Base-by-base conservation (phyloP, 2,888 invertebrate genomes). In the Dicranocentrus wangi region DNA sequence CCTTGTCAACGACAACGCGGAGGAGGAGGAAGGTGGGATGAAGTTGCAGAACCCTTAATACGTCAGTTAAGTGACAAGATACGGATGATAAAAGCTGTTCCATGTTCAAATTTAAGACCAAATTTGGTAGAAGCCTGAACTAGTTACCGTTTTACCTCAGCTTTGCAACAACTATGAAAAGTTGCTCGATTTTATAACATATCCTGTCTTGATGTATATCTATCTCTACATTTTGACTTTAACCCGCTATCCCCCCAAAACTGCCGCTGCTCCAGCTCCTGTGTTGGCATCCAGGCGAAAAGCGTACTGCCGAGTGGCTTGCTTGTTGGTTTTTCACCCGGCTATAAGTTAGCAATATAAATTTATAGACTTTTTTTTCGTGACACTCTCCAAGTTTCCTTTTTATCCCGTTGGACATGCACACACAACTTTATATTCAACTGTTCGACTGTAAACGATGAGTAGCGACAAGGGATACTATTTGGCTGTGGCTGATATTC, bases 51-150 rank as follows among this genome's bases (percentile, higher is more conserved):
- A 80, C 72, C 79, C 79, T 80, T 80, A 80, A 80, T 80, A 80
- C 79, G 72, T 80, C 79, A 80, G 79, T 80, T 80, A 80, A 80
- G 68, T 79, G 79, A 80, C 79, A 80, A 72, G 79, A 84, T 83
- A 82, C 83, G 83, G 84, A 84, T 78, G 86, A 84, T 86, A 86
- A 86, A 86, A 86, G 86, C 84, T 73, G 85, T 85, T 86, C 81
- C 86, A 81, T 86, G 86, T 86, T 86, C 84, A 72, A 80, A 85
- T 85, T 79, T 69, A 69, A 73, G 82, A 72, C 75, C 83, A 83
- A 80, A 80, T 80, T 81, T 76, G 61, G 60, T 55, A 63, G 65
- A 70, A 81, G 73, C 68, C 32, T 43, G 39, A 58, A 17, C 75
- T 68, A 81, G 75, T 75, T 68, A 81, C 68, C 73, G 51, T 80